These are phyloP conservation scores for Spongia lamella DNA, from an alignment of 37 sponge, comb jelly and placozoan species.

Conservation along the genomic window DNA sequence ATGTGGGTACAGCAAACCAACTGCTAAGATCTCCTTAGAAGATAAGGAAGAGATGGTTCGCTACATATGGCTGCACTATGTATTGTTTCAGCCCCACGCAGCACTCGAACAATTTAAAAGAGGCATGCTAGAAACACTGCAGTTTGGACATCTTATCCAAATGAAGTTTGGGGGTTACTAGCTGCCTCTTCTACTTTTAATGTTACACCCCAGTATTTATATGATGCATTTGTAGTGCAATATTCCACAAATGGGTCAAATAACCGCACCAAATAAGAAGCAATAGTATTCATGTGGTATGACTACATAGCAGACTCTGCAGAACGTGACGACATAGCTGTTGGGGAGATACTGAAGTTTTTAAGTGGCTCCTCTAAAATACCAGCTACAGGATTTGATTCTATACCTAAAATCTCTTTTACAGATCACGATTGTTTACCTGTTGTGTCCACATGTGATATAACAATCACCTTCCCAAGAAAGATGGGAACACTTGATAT, in stretches of 20 bases:
- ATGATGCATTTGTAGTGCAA: not conserved
- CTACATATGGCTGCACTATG: constrained; percentile 35
- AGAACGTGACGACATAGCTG: not conserved
- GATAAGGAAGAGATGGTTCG: constrained; percentile 8
- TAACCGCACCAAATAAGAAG: constrained; percentile 3
- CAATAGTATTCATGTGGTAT: not conserved
- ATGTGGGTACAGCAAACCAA: constrained; percentile 26
- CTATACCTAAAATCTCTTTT: constrained; percentile 1
- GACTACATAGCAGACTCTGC: constrained; percentile 6
- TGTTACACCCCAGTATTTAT: no score
- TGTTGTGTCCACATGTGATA: constrained; percentile 9
- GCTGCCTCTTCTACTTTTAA: no score
- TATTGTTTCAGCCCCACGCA: constrained; percentile 23
- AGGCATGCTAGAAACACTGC: not conserved
- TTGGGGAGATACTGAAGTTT: constrained; percentile 12
- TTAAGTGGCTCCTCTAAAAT: constrained; percentile 1
- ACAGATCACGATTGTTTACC: not conserved
- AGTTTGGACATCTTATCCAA: no score
- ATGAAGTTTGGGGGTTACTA: no score
- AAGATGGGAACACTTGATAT: not conserved
- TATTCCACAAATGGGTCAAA: constrained; percentile 15
- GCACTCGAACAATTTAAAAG: constrained; percentile 7
- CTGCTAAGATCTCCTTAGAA: not conserved
- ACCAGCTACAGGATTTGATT: constrained; percentile 11
- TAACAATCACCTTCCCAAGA: constrained; percentile 13